These are phyloP conservation scores for Ciona savignyi DNA, from an alignment of 23 tunicate genomes.

Conservation along the genomic window DNA sequence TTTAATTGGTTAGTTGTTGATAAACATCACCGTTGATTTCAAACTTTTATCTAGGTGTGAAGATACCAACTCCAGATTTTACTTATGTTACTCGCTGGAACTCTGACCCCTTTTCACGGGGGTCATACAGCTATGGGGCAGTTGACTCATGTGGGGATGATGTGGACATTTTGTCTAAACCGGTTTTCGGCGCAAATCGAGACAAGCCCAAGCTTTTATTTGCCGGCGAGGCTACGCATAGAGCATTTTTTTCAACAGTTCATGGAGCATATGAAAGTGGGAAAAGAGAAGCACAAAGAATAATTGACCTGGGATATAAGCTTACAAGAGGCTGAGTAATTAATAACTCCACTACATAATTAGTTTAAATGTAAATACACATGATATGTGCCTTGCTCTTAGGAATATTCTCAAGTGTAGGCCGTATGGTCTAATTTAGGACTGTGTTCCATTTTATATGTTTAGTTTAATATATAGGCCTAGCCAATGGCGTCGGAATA, in stretches of 20 bases:
- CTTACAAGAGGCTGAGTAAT: too few species aligned
- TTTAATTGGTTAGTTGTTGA: too few species aligned
- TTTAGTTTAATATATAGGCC: too few species aligned
- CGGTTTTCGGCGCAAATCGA: neutral
- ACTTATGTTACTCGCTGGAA: neutral
- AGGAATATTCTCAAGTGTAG: too few species aligned
- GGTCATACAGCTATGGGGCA: neutral
- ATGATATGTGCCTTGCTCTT: too few species aligned
- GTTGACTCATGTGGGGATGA: neutral
- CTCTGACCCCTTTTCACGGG: neutral
- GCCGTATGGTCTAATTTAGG: too few species aligned
- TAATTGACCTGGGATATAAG: neutral
- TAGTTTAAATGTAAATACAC: neutral
- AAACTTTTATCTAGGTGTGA: too few species aligned
- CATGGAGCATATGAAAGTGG: neutral
- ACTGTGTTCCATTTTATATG: too few species aligned
- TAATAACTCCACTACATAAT: neutral
- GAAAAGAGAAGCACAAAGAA: neutral
- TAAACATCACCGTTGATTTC: too few species aligned
- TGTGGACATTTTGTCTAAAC: neutral
- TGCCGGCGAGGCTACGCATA: neutral
- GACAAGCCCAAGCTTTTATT: neutral
- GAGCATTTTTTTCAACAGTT: neutral
- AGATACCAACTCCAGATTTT: too few species aligned
- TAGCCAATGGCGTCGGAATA: too few species aligned